Conservation (phyloP, 92 coral and sea anemone species). For the Porites divaricata region DNA sequence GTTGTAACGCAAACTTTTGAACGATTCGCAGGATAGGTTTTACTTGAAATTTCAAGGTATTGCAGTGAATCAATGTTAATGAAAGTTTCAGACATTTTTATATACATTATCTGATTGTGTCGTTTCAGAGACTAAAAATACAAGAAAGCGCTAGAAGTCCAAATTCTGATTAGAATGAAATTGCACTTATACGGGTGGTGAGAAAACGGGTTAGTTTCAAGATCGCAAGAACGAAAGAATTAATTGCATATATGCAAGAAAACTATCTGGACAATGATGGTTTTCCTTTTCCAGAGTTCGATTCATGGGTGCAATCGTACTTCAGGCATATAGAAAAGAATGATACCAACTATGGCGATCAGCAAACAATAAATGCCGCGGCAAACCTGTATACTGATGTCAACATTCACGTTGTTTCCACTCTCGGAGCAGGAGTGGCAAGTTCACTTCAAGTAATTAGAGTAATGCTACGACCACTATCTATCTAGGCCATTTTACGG, state of each 20-base stretch:
- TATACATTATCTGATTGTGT: too few relatives aligned
- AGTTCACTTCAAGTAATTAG: conserved; percentile 22
- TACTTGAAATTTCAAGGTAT: too few relatives aligned
- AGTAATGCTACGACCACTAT: background rate
- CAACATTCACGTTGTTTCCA: conserved; percentile 23
- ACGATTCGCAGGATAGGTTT: too few relatives aligned
- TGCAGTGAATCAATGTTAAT: too few relatives aligned
- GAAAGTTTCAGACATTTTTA: too few relatives aligned
- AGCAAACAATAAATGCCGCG: conserved; percentile 30
- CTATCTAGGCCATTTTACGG: conserved; percentile 54
- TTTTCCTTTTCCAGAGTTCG: conserved; percentile 14
- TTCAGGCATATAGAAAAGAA: background rate
- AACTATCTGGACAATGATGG: conserved; percentile 3
- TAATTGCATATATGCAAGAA: conserved; percentile 14
- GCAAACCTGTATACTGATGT: conserved; percentile 45
- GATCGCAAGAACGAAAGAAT: too few relatives aligned
- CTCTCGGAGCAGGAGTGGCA: conserved; percentile 34
- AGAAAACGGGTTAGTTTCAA: too few relatives aligned
- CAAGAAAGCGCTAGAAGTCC: too few relatives aligned
- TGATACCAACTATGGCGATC: conserved; percentile 19
- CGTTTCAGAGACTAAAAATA: too few relatives aligned
- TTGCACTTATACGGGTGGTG: too few relatives aligned
- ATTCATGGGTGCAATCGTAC: conserved; percentile 7
- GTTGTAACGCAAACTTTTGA: too few relatives aligned
- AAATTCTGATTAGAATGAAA: too few relatives aligned